These are phyloP conservation scores for Mesitornis unicolor DNA, from an alignment of 2,113 vertebrate species.

Conservation along the genomic window DNA sequence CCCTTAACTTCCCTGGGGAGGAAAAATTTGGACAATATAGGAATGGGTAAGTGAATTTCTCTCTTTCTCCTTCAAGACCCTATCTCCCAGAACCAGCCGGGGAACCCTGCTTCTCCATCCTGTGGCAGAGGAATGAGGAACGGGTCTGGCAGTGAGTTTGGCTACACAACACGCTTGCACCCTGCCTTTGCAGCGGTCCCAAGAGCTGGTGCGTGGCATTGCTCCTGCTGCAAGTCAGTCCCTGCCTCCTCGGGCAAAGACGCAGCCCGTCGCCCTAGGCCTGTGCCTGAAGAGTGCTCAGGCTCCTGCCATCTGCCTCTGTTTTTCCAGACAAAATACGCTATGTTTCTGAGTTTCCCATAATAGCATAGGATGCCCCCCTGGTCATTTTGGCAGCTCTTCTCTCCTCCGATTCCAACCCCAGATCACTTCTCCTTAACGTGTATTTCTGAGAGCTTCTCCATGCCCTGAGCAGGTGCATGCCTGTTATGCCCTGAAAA, in stretches of 20 bases:
- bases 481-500: background rate
- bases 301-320: conserved; percentile 28
- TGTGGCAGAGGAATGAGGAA: too few relatives aligned
- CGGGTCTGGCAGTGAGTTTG: too few relatives aligned
- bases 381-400: conserved; percentile 14
- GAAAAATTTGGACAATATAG: background rate
- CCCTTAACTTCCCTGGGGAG: background rate
- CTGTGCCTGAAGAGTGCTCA: background rate
- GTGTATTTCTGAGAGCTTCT: background rate
- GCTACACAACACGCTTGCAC: background rate
- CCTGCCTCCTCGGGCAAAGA: background rate
- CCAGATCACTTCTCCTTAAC: background rate
- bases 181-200: background rate
- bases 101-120: background rate
- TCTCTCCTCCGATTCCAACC: background rate
- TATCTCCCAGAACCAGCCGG: background rate
- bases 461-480: background rate
- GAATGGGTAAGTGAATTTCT: background rate
- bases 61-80: background rate
- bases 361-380: background rate
- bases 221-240: background rate
- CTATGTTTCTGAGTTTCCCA: background rate
- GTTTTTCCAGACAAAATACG: background rate
- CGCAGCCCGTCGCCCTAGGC: background rate
- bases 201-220: accelerated